These are phyloP conservation scores for Gambusia affinis DNA, from an alignment of 2,113 vertebrate genomes.

Conservation along the genomic window DNA sequence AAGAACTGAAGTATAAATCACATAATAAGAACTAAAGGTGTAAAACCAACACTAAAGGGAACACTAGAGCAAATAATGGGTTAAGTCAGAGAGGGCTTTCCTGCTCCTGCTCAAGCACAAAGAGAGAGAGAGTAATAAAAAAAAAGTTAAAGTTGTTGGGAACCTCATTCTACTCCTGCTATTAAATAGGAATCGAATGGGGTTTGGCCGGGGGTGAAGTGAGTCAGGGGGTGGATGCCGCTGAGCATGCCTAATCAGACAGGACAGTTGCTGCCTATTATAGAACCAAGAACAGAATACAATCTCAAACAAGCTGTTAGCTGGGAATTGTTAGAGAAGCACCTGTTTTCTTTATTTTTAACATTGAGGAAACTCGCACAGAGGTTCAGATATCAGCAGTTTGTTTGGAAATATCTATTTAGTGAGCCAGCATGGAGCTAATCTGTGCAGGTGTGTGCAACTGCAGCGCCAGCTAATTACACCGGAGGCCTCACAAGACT, in stretches of 20 bases:
- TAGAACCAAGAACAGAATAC: slow-evolving; percentile 87
- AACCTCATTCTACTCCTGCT: slow-evolving; percentile 69
- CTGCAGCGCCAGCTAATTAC: slow-evolving; percentile 79
- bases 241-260: slow-evolving; percentile 88
- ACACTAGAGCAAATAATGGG: slow-evolving; percentile 38
- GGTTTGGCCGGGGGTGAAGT: slow-evolving; percentile 43
- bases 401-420: slow-evolving; percentile 92
- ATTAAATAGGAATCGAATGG: slow-evolving; percentile 68
- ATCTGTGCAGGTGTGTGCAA: slow-evolving; percentile 78
- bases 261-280: slow-evolving; percentile 93
- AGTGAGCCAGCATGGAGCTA: slow-evolving; percentile 57
- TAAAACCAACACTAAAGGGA: not conserved
- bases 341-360: slow-evolving; percentile 91
- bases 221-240: slow-evolving; percentile 63
- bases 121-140: slow-evolving; percentile 5
- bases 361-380: slow-evolving; percentile 88
- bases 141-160: slow-evolving; percentile 56
- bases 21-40: not conserved
- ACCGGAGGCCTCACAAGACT: slow-evolving; percentile 13
- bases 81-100: slow-evolving; percentile 54
- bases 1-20: not conserved
- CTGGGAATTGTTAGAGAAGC: slow-evolving; percentile 82
- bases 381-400: slow-evolving; percentile 87
- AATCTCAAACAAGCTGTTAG: slow-evolving; percentile 88
- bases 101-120: slow-evolving; percentile 22